A percentile compares a stretch with the other conserved stretches of the same genome.
Evolutionary conservation across 2,888 invertebrate genomes (phyloP).

Genomic region (Ametastegia equiseti): DNA sequence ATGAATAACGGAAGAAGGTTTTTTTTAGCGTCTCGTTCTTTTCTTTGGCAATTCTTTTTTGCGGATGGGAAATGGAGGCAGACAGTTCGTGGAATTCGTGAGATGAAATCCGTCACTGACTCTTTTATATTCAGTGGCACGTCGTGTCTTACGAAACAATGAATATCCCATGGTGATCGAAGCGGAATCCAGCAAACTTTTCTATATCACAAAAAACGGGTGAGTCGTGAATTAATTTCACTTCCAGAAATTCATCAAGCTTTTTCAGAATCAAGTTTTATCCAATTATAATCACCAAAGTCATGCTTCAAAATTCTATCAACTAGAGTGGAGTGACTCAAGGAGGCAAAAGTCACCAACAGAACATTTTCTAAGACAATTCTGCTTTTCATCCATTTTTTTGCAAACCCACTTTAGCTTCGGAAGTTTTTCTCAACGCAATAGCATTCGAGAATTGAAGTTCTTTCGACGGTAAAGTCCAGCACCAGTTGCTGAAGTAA

Average conservation of each 20-base stretch:
- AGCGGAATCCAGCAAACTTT: neutral
- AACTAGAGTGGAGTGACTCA: no score
- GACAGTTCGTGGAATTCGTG: neutral
- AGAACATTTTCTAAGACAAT: conserved; percentile 49
- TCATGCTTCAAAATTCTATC: neutral
- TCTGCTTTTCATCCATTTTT: conserved; percentile 52
- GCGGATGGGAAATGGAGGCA: neutral
- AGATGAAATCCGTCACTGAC: neutral
- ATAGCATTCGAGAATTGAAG: conserved; percentile 37
- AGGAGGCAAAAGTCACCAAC: neutral
- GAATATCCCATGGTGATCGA: conserved; percentile 1
- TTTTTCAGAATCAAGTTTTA: neutral
- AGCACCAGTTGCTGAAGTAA: neutral
- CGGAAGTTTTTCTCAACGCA: conserved; percentile 26
- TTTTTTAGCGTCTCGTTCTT: neutral
- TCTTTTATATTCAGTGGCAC: conserved; percentile 18
- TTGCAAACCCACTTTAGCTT: neutral
- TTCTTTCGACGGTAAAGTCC: neutral
- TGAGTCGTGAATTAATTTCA: neutral
- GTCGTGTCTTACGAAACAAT: neutral
- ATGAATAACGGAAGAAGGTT: neutral
- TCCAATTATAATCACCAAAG: neutral
- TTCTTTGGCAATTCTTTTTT: neutral
- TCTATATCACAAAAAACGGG: neutral
- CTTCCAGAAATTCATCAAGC: neutral